These are phyloP conservation scores for Aradus depressus DNA, from an alignment of 2,888 invertebrate species.

Conservation along the genomic window DNA sequence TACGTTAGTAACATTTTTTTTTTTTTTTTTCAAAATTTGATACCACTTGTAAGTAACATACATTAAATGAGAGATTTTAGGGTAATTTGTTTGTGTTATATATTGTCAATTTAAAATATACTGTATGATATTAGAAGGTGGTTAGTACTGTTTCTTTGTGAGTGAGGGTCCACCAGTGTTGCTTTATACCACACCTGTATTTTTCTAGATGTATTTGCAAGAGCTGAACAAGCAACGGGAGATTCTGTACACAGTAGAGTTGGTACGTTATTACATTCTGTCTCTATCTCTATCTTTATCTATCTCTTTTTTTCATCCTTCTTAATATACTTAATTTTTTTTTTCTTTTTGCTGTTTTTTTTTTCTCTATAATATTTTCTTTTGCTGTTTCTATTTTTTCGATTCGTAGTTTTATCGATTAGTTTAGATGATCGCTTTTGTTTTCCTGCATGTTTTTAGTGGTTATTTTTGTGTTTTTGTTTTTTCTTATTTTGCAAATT, in stretches of 20 bases:
- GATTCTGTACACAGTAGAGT: constrained; percentile 70
- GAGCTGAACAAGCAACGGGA: constrained; percentile 81
- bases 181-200: constrained; percentile 24
- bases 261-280: constrained; percentile 46
- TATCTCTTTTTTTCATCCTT: constrained; percentile 12
- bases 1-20: no score
- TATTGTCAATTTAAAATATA: not conserved
- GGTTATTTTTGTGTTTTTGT: constrained; percentile 5
- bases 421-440: constrained; percentile 15
- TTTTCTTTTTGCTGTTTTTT: constrained; percentile 14
- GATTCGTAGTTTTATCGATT: constrained; percentile 8
- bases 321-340: constrained; percentile 1
- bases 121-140: not conserved
- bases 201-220: constrained; percentile 67
- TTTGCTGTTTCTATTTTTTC: constrained; percentile 8
- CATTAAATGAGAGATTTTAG: no score
- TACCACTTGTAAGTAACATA: no score
- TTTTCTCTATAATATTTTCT: constrained; percentile 12
- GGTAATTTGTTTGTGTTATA: not conserved
- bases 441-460: constrained; percentile 14
- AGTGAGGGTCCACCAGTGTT: constrained; percentile 3
- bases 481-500: constrained; percentile 2
- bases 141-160: no score
- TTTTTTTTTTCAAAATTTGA: no score
- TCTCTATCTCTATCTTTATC: constrained; percentile 6